A percentile compares a stretch with the other conserved stretches of the same genome.
Conservation (phyloP, 2,888 invertebrate genomes). For the Lochmaea crataegi region DNA sequence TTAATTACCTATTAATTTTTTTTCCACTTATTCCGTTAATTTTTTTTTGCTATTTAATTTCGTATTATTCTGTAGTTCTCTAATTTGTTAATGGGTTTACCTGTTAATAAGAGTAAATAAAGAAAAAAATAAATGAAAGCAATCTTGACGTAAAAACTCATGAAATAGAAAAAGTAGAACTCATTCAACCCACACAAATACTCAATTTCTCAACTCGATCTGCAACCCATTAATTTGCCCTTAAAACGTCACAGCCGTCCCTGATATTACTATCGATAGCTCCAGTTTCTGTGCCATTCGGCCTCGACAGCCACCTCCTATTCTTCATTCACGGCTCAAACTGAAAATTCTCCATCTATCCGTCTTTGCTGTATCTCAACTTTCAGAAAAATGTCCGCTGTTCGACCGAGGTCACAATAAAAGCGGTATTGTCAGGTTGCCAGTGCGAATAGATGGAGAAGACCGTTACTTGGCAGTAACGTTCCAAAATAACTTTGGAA, state of each 20-base stretch:
- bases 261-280: slow-evolving; percentile 21
- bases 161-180: not conserved
- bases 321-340: slow-evolving; percentile 23
- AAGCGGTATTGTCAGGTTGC: slow-evolving; percentile 2
- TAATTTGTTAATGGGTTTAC: too few species aligned
- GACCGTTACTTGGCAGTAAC: not conserved
- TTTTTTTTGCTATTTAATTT: too few species aligned
- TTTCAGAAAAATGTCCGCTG: not conserved
- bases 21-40: too few species aligned
- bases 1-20: too few species aligned
- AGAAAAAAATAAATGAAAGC: too few species aligned
- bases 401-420: not conserved
- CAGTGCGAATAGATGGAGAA: not conserved
- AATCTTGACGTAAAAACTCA: too few species aligned
- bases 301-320: slow-evolving; percentile 1
- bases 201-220: slow-evolving; percentile 2
- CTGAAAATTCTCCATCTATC: slow-evolving; percentile 18
- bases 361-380: not conserved
- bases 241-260: not conserved
- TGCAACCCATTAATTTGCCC: slow-evolving; percentile 18
- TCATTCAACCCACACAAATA: not conserved
- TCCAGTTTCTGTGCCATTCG: slow-evolving; percentile 22
- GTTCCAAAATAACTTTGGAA: too few species aligned
- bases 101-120: too few species aligned
- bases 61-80: too few species aligned